phyloP scores from a whole-genome alignment of 1,140 invertebrate species.

The Cylas formicarius region DNA sequence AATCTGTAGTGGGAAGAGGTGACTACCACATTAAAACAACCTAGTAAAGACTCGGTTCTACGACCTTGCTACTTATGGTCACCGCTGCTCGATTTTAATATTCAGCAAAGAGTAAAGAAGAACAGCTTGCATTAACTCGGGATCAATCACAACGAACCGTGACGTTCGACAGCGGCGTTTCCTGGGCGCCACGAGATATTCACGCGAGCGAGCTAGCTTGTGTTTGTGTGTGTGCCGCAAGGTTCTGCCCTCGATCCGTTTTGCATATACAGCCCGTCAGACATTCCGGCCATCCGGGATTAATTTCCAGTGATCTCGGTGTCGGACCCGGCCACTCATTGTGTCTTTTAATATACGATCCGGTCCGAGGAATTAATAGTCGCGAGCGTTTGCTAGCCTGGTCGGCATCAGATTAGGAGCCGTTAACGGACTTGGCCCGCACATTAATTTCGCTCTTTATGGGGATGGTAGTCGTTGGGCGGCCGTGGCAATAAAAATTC shows the following conservation, averaged over 20 bases:
- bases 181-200: slow-evolving; percentile 14
- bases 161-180: no score
- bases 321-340: slow-evolving; percentile 15
- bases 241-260: neutral
- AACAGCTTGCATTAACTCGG: no score
- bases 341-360: slow-evolving; percentile 36
- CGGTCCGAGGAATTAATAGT: slow-evolving; percentile 40
- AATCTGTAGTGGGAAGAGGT: no score
- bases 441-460: slow-evolving; percentile 43
- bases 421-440: slow-evolving; percentile 38
- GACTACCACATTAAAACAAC: no score
- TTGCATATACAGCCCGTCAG: slow-evolving; percentile 7
- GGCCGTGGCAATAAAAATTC: no score
- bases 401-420: slow-evolving; percentile 42
- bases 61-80: no score
- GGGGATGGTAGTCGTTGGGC: slow-evolving; percentile 30
- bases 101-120: no score
- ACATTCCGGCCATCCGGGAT: neutral
- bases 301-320: slow-evolving; percentile 10
- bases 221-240: slow-evolving; percentile 10
- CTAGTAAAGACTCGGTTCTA: no score
- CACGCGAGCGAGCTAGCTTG: no score
- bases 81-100: no score
- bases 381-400: slow-evolving; percentile 39
- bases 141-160: no score